Base-by-base conservation (phyloP, 2,888 invertebrate genomes). In the Ypsolopha sequella region DNA sequence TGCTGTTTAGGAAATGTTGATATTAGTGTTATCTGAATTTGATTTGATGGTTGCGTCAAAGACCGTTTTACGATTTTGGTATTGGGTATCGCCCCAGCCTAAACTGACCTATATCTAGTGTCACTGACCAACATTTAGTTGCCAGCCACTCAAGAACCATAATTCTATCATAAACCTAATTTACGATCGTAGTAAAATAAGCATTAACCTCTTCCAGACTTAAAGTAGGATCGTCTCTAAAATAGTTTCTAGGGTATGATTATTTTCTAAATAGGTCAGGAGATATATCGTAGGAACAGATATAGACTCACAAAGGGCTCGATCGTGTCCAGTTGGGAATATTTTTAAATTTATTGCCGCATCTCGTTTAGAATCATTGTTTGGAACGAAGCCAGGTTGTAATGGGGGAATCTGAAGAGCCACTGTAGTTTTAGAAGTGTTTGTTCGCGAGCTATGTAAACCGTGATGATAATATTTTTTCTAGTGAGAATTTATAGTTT, bases 261-360 rank as follows among this genome's bases (percentile, higher is more conserved):
- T 35, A 46, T 46, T 46, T 46, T 11, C 46, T 35, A 46, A 46
- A 46, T 46, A 11, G 46, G 46, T 46, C 46, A 43, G 35, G 35
- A 34, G 35, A 24, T 24, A 24, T 24, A 35, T 46, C n/a, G 11
- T 33, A 35, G 46, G 35, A 46, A 34, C n/a, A 14, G 6, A 35
- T 35, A 35, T 46, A 46, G 46, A 46, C 11, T 11, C 6, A 46
- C 46, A 46, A 46, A 46, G 46, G 46, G 46, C 34, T 46, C 35
- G 6, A 10, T 43, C 24, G 43, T 24, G 43, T 24, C 14, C 14
- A 43, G 43, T 14, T 43, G 24, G 24, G 14, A 46, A 35, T 34
- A 33, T 36, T 33, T 46, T 36, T 46, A 33, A 46, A 35, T 7
- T 33, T 9, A 46, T 11, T 11, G 11, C 46, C 11, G 10, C 6